Conservation (phyloP, 2,797 vertebrate genomes). For the Gallinago stenura region DNA sequence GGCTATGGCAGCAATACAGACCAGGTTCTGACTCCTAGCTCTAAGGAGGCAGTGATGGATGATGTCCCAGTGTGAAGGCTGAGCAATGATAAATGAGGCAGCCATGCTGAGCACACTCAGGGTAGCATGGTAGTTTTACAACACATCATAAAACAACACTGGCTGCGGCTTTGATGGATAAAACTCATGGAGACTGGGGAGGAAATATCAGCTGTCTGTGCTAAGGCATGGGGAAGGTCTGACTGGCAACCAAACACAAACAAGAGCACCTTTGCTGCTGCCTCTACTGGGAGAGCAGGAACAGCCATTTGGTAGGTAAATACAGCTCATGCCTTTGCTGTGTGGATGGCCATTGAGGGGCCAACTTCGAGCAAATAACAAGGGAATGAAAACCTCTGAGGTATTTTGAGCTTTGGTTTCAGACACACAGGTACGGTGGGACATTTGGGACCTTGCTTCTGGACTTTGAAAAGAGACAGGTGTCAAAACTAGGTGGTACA, state of each 20-base stretch:
- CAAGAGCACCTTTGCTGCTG: neutral
- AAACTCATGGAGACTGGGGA: neutral
- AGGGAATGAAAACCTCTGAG: neutral
- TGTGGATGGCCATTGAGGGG: fast-evolving
- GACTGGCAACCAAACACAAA: neutral
- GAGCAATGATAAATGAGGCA: conserved; percentile 63
- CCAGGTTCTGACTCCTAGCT: conserved; percentile 31
- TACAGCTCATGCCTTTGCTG: neutral
- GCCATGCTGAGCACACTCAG: conserved; percentile 39
- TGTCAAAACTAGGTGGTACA: neutral
- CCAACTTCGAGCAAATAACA: neutral
- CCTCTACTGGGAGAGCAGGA: neutral
- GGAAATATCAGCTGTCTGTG: conserved; percentile 35
- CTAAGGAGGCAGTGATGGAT: conserved; percentile 73
- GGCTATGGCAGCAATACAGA: conserved; percentile 1
- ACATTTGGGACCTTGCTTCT: neutral
- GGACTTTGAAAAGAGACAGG: neutral
- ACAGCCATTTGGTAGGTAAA: neutral
- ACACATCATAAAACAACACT: conserved; percentile 34
- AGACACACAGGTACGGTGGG: neutral
- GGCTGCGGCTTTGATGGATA: conserved; percentile 29
- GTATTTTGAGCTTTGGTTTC: neutral
- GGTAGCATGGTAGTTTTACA: conserved; percentile 16
- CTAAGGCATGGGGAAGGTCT: neutral
- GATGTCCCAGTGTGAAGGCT: conserved; percentile 53